These are phyloP conservation scores for Hippocampus mohnikei DNA, from an alignment of 2,113 vertebrate species.

Conservation along the genomic window DNA sequence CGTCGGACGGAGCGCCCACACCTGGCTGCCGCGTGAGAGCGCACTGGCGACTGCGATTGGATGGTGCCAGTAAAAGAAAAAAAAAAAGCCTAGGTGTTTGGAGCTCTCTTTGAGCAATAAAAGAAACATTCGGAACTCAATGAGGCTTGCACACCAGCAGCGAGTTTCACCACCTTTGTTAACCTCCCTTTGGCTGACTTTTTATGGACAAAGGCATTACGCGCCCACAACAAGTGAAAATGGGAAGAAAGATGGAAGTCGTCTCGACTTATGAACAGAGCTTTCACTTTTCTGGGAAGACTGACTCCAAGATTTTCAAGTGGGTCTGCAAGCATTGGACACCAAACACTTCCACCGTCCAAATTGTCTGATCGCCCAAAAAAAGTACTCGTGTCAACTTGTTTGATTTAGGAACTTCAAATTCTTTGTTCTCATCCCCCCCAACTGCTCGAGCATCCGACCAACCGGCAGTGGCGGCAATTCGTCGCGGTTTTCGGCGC, in stretches of 20 bases:
- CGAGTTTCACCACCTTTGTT: background rate
- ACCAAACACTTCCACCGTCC: background rate
- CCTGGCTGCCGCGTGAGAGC: constrained; percentile 23
- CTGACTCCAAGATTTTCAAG: background rate
- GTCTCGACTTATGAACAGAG: background rate
- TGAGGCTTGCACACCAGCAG: background rate
- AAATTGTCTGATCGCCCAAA: background rate
- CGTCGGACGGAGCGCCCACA: constrained; percentile 37
- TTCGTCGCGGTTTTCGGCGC: background rate
- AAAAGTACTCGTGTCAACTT: background rate
- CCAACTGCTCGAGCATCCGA: background rate
- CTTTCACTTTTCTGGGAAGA: background rate
- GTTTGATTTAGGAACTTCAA: background rate
- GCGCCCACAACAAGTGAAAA: background rate
- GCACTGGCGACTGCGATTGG: constrained; percentile 13
- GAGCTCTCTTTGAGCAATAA: constrained; percentile 1
- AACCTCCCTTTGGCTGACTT: background rate
- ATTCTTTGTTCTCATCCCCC: background rate
- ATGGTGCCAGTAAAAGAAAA: background rate
- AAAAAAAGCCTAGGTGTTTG: background rate
- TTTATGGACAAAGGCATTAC: background rate
- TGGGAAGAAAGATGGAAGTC: background rate
- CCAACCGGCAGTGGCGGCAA: background rate
- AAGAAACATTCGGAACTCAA: constrained; percentile 1
- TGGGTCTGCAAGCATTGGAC: background rate